Conservation (phyloP, 2,888 invertebrate species). For the Ectobius pallidus region DNA sequence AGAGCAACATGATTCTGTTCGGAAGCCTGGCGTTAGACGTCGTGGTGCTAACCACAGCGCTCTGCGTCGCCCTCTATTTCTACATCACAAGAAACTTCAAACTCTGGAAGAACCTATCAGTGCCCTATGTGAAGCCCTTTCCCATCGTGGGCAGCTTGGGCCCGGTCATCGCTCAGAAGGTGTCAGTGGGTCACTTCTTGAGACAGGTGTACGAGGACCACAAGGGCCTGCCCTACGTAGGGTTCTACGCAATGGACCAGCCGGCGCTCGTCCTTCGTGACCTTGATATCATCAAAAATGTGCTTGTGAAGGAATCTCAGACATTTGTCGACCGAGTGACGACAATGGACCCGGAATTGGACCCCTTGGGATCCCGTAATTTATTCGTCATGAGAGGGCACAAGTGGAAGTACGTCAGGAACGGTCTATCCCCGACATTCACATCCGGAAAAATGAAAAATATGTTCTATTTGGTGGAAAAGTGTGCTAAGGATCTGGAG, state of each 20-base stretch:
- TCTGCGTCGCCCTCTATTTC: background rate
- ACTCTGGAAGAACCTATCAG: constrained; percentile 25
- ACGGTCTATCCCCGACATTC: constrained; percentile 15
- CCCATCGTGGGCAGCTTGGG: constrained; percentile 33
- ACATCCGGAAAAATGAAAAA: constrained; percentile 32
- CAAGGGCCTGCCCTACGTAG: constrained; percentile 10
- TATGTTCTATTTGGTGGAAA: constrained; percentile 28
- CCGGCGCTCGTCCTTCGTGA: constrained; percentile 19
- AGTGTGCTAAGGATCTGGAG: constrained; percentile 1
- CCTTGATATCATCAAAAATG: constrained; percentile 4
- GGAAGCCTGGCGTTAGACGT: background rate
- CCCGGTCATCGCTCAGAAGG: constrained; percentile 15
- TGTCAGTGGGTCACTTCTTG: background rate
- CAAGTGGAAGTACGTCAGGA: constrained; percentile 21
- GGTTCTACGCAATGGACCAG: constrained; percentile 17
- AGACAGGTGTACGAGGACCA: constrained; percentile 5
- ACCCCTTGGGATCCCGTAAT: constrained; percentile 5
- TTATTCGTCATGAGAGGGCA: constrained; percentile 3
- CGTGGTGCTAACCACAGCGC: background rate
- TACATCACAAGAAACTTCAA: constrained; percentile 31
- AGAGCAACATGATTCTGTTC: background rate
- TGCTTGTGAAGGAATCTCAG: constrained; percentile 28
- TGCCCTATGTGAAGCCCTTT: constrained; percentile 19
- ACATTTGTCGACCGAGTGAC: constrained; percentile 10
- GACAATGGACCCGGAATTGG: background rate